phyloP scores from a whole-genome alignment of 2,888 invertebrate species.

The Smittia aterrima region DNA sequence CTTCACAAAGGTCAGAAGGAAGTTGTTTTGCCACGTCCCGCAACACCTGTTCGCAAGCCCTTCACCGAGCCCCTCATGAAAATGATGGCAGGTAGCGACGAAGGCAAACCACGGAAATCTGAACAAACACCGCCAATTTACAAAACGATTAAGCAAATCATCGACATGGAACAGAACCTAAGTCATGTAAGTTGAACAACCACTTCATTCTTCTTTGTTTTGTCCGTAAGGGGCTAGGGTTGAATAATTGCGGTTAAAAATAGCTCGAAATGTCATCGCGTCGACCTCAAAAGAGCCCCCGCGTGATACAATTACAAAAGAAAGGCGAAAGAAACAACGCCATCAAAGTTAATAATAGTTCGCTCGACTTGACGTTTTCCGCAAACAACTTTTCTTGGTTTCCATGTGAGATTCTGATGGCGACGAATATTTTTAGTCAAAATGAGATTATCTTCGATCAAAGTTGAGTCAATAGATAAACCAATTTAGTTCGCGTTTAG shows the following conservation, averaged over 20 bases:
- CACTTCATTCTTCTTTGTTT: neutral
- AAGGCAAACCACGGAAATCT: constrained; percentile 43
- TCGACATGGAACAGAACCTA: constrained; percentile 58
- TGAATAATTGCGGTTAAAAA: neutral
- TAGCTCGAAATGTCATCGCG: neutral
- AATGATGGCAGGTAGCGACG: constrained; percentile 52
- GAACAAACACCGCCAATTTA: constrained; percentile 56
- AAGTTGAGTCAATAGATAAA: no score
- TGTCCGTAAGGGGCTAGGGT: neutral
- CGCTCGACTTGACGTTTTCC: no score
- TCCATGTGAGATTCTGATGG: no score
- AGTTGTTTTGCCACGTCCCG: constrained; percentile 62
- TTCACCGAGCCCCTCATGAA: constrained; percentile 59
- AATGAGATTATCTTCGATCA: no score
- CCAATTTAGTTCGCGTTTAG: no score
- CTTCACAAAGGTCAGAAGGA: constrained; percentile 60
- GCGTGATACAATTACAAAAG: neutral
- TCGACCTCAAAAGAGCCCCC: neutral
- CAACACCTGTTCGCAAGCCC: constrained; percentile 57
- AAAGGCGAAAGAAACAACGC: neutral
- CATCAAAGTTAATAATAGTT: no score
- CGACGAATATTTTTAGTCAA: no score
- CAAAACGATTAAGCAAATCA: constrained; percentile 59
- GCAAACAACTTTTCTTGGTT: no score
- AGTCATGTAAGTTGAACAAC: constrained; percentile 57